These are phyloP conservation scores for Lates japonicus DNA, from an alignment of 2,797 vertebrate genomes.

Conservation along the genomic window DNA sequence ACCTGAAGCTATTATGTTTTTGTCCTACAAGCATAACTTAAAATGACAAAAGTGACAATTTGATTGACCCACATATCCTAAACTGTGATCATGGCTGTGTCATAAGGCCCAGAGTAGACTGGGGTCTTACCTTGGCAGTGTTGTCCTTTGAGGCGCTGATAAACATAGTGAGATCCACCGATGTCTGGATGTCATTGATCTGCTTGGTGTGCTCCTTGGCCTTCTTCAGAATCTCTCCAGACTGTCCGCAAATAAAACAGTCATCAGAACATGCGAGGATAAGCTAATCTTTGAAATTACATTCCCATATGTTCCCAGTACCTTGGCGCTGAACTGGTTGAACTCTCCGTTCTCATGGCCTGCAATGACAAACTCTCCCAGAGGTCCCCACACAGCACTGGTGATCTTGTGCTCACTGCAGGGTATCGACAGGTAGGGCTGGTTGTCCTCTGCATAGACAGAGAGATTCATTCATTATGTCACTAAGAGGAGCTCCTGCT, in stretches of 20 bases:
- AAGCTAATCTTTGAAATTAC: background rate
- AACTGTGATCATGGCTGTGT: background rate
- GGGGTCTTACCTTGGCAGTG: constrained; percentile 89
- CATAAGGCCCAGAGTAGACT: rapidly evolving
- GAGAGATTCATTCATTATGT: background rate
- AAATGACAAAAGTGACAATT: too few species aligned
- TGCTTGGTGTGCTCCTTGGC: constrained; percentile 96
- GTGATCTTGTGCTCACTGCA: constrained; percentile 97
- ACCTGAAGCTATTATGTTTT: too few species aligned
- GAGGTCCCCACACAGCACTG: constrained; percentile 96
- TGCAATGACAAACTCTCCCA: constrained; percentile 95
- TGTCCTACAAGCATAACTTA: too few species aligned
- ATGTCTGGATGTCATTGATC: constrained; percentile 97
- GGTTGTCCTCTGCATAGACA: constrained; percentile 90
- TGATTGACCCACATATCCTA: background rate
- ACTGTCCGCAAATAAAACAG: constrained; percentile 77
- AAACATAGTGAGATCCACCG: constrained; percentile 96
- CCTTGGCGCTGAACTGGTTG: constrained; percentile 97
- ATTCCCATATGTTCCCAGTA: constrained; percentile 56
- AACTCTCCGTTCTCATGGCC: constrained; percentile 97
- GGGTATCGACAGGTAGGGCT: constrained; percentile 93
- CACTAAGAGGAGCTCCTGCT: background rate
- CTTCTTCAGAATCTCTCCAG: constrained; percentile 92
- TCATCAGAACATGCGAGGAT: background rate
- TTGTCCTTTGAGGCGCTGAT: constrained; percentile 98